Percentiles rank a stretch among this genome's conserved stretches.
These are phyloP conservation scores for Geopemphigus sp. DNA, from an alignment of 1,140 invertebrate species.

Conservation along the genomic window DNA sequence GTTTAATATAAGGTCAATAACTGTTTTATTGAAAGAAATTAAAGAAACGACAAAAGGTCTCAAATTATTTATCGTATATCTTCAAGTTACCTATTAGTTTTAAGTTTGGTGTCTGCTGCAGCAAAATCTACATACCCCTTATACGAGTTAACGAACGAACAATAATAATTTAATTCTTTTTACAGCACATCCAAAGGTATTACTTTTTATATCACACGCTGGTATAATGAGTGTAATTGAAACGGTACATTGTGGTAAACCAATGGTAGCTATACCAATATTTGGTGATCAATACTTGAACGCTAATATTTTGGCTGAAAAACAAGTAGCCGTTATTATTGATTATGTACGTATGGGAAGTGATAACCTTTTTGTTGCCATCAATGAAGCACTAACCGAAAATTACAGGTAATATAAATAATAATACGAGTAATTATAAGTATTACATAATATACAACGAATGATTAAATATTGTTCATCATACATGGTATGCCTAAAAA, in stretches of 20 bases:
- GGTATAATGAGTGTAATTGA: constrained; percentile 63
- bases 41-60: no score
- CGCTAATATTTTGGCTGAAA: constrained; percentile 35
- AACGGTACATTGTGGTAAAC: constrained; percentile 61
- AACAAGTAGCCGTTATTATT: constrained; percentile 13
- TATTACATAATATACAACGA: no score
- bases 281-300: constrained; percentile 55
- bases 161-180: no score
- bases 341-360: not conserved
- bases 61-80: no score
- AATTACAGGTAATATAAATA: not conserved
- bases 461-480: no score
- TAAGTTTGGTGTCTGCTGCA: no score
- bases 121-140: no score
- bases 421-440: not conserved
- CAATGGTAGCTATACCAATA: constrained; percentile 59
- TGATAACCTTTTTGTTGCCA: not conserved
- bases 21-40: no score
- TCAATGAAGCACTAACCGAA: constrained; percentile 11
- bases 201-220: constrained; percentile 64
- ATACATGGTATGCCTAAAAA: no score
- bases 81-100: no score
- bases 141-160: no score
- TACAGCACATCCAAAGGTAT: constrained; percentile 60
- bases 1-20: no score